A percentile compares a stretch with the other conserved stretches of the same genome.
phyloP scores from a whole-genome alignment of 2,888 invertebrate genomes.

The Drosophila melanocephala region DNA sequence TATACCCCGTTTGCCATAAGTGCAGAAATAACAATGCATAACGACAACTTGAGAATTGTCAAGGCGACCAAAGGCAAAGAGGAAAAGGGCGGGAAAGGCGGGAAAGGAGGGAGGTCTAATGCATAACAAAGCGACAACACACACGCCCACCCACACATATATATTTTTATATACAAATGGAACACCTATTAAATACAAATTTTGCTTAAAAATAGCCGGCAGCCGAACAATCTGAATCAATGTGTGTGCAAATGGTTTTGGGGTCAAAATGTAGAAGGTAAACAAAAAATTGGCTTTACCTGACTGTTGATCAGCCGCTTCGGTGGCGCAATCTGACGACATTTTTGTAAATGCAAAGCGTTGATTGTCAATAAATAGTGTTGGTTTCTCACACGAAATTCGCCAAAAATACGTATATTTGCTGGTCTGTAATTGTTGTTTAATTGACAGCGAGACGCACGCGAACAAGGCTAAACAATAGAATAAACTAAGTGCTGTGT shows the following conservation, averaged over 20 bases:
- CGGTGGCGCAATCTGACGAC: slow-evolving; percentile 63
- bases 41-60: slow-evolving; percentile 26
- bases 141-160: background rate
- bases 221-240: slow-evolving; percentile 1
- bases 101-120: background rate
- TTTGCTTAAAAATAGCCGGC: slow-evolving; percentile 31
- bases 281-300: slow-evolving; percentile 32
- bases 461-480: slow-evolving; percentile 46
- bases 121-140: slow-evolving; percentile 5
- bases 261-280: slow-evolving; percentile 32
- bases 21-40: slow-evolving; percentile 32
- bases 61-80: slow-evolving; percentile 13
- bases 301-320: slow-evolving; percentile 48
- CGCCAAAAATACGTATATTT: slow-evolving; percentile 13
- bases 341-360: slow-evolving; percentile 54
- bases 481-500: slow-evolving; percentile 36
- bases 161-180: background rate
- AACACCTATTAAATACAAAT: slow-evolving; percentile 13
- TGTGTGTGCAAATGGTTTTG: slow-evolving; percentile 1
- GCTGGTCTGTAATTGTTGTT: slow-evolving; percentile 29
- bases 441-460: slow-evolving; percentile 32
- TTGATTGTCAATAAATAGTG: slow-evolving; percentile 39
- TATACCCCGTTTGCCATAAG: slow-evolving; percentile 11
- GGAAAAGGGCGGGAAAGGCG: background rate
- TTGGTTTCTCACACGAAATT: slow-evolving; percentile 44